phyloP scores from a whole-genome alignment of 2,888 invertebrate species.

The Doris montereyensis region DNA sequence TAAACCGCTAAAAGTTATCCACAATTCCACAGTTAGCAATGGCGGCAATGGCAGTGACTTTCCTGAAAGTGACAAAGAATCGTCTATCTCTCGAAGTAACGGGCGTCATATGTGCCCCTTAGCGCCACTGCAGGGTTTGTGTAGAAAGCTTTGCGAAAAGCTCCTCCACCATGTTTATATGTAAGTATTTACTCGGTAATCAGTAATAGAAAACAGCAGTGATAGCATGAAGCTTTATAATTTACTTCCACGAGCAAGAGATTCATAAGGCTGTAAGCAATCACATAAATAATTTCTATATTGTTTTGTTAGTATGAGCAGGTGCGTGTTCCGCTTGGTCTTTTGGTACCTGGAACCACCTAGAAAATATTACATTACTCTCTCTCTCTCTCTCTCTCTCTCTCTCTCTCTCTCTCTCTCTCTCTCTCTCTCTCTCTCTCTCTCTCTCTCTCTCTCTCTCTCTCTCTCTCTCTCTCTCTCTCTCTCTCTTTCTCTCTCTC shows the following conservation, averaged over 20 bases:
- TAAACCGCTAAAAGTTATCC: too few relatives aligned
- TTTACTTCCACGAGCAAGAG: too few relatives aligned
- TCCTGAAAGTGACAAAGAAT: conserved; percentile 1
- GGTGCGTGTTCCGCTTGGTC: too few relatives aligned
- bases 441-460: neutral
- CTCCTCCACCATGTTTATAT: conserved; percentile 13
- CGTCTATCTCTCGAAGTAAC: conserved; percentile 27
- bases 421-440: neutral
- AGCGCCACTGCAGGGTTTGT: conserved; percentile 25
- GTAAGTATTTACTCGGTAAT: conserved; percentile 27
- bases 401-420: neutral
- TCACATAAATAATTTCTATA: too few relatives aligned
- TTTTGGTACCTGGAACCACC: too few relatives aligned
- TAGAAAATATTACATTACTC: too few relatives aligned
- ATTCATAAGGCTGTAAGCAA: too few relatives aligned
- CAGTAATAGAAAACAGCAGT: too few relatives aligned
- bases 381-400: neutral
- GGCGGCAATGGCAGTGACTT: neutral
- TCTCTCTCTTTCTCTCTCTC: neutral
- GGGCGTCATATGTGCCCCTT: conserved; percentile 20
- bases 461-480: neutral
- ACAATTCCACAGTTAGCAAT: too few relatives aligned
- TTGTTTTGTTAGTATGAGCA: too few relatives aligned
- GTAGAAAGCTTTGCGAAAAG: conserved; percentile 16
- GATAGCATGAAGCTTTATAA: too few relatives aligned